phyloP scores from a whole-genome alignment of 2,888 invertebrate species.

The Thera obeliscata region DNA sequence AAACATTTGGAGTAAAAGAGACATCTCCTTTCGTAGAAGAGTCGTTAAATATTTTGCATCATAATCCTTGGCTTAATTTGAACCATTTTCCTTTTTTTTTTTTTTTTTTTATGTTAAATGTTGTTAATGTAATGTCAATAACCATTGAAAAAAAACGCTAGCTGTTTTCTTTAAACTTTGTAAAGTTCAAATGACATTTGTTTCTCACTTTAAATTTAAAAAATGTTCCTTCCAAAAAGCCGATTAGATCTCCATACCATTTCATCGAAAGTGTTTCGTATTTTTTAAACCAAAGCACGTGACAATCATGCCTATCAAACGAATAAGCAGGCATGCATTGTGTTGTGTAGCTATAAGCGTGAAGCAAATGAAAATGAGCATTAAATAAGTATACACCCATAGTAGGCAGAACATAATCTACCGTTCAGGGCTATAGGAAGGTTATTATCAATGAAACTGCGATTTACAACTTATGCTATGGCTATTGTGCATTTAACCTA shows the following conservation, averaged over 20 bases:
- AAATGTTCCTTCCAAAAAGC: too few species aligned
- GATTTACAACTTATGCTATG: neutral
- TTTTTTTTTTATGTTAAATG: too few species aligned
- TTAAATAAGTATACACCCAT: constrained; percentile 6
- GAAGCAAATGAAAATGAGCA: constrained; percentile 15
- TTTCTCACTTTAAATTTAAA: too few species aligned
- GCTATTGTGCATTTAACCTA: constrained; percentile 3
- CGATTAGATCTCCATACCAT: neutral
- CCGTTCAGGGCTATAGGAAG: constrained; percentile 14
- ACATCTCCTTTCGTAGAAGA: too few species aligned
- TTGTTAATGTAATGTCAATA: too few species aligned
- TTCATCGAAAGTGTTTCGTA: neutral
- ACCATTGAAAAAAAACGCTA: too few species aligned
- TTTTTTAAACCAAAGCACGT: constrained; percentile 1
- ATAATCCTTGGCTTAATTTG: too few species aligned
- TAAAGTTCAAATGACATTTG: too few species aligned
- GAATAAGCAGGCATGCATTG: neutral
- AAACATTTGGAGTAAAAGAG: too few species aligned
- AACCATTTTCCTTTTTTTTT: too few species aligned
- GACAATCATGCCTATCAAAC: neutral
- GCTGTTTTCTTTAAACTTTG: too few species aligned
- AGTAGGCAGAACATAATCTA: constrained; percentile 2
- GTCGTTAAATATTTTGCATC: too few species aligned
- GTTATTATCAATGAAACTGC: constrained; percentile 15
- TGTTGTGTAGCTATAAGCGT: constrained; percentile 1